Percentiles rank a stretch among this genome's conserved stretches.
Evolutionary conservation across 1,140 invertebrate genomes (phyloP).

Genomic region (Melipona quadrifasciata): DNA sequence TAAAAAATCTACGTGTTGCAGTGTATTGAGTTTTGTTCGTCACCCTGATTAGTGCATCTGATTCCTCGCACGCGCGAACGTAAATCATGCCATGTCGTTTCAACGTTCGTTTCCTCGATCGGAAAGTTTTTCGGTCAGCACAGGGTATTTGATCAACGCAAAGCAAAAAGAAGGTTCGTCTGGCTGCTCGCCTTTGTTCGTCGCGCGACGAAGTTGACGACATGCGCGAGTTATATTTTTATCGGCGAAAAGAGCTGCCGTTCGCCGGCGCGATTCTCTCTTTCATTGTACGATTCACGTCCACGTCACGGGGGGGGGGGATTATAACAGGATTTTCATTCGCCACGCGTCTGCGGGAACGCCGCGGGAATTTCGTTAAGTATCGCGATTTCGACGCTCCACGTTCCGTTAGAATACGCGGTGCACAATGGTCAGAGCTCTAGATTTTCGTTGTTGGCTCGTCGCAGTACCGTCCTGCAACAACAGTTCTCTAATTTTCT

Average conservation of each 20-base stretch:
- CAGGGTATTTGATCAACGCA: neutral
- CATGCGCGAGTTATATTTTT: neutral
- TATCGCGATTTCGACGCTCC: constrained; percentile 21
- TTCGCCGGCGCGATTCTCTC: constrained; percentile 3
- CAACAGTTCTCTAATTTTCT: neutral
- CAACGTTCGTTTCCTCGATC: neutral
- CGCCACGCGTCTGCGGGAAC: neutral
- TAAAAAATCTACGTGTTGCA: no score
- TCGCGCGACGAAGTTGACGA: neutral
- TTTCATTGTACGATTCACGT: neutral
- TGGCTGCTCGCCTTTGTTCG: no score
- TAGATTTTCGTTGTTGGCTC: constrained; percentile 17
- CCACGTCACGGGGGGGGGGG: neutral
- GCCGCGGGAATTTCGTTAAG: constrained; percentile 32
- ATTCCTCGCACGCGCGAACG: neutral
- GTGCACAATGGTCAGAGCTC: neutral
- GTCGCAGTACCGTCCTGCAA: neutral
- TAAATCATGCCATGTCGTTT: neutral
- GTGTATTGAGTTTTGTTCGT: no score
- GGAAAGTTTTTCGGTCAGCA: neutral
- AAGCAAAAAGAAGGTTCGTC: neutral
- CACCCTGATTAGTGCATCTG: no score
- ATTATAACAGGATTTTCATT: constrained; percentile 7
- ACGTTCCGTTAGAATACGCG: neutral
- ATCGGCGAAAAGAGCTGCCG: neutral